A percentile compares a stretch with the other conserved stretches of the same genome.
These are phyloP conservation scores for Gadopsis marmoratus DNA, from an alignment of 2,797 vertebrate genomes.

Conservation along the genomic window DNA sequence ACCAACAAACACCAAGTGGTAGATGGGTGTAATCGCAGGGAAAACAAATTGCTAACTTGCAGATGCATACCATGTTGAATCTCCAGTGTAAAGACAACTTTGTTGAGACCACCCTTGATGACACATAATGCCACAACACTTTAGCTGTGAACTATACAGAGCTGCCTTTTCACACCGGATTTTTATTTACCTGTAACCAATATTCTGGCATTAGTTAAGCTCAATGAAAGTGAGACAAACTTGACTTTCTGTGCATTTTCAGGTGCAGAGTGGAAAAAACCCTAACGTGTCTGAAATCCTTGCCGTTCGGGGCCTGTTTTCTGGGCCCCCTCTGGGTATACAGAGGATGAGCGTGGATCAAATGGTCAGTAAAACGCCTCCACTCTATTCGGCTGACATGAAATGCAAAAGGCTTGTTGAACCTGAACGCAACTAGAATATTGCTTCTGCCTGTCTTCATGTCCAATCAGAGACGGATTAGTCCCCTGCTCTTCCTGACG, in stretches of 20 bases:
- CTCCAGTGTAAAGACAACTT: not conserved
- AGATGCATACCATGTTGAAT: not conserved
- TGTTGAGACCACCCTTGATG: not conserved
- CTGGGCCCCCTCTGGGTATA: slow-evolving; percentile 85
- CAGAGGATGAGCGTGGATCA: slow-evolving; percentile 82
- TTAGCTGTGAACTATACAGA: not conserved
- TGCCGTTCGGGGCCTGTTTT: slow-evolving; percentile 86
- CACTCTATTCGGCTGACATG: not conserved
- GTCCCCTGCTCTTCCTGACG: slow-evolving; percentile 90
- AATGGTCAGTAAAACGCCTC: slow-evolving; percentile 83
- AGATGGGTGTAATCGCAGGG: no score
- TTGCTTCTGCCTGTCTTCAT: slow-evolving; percentile 11
- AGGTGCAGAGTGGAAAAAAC: slow-evolving; percentile 88
- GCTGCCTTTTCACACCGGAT: not conserved
- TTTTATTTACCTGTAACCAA: not conserved
- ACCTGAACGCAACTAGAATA: not conserved
- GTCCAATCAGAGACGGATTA: slow-evolving; percentile 86
- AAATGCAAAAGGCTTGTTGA: not conserved
- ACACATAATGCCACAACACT: not conserved
- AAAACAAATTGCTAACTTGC: no score
- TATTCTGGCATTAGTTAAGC: no score
- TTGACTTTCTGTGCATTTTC: slow-evolving; percentile 22
- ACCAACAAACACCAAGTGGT: no score
- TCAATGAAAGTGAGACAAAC: not conserved
- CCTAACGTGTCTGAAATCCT: slow-evolving; percentile 86